Base-by-base conservation (phyloP, 1,140 invertebrate genomes). In the Drosophila nannoptera region DNA sequence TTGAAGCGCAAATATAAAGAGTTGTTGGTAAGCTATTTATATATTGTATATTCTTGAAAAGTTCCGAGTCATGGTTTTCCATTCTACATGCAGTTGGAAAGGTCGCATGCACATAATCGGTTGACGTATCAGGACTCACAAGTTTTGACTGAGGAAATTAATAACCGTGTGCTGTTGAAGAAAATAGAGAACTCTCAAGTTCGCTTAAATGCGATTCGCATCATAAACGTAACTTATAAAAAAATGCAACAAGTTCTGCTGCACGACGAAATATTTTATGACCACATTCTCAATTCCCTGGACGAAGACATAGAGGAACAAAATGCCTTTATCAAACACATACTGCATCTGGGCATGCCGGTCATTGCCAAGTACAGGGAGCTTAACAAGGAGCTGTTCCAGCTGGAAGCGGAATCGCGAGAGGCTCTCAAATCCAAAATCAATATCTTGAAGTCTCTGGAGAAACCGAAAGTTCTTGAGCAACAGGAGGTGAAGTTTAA, bases 181-280 rank as follows among this genome's bases (percentile, higher is more conserved):
- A 88, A 89, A 54, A 80, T 89, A 7, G 84, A 84, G 48, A 88
- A 88, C 53, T 89, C 88, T 0, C 73, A 87, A 58, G 78, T 88
- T 4, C 84, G 88, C 1, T 31, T 87, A 0, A 88, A 78, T 33
- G 88, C 88, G 5, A 88, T 88, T 9, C 84, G 72, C 31, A 86
- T 77, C 2, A 88, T 89, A 1, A 88, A 87, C 40, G 69, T 67
- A 0, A 78, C 88, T 0, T 89, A 89, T 54, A 87, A 78, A 12
- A 88, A 84, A 62, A 84, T 88, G 54, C 73, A 88, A 9, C 73
- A 88, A 53, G 73, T 88, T 4, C 60, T 89, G 0, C 35, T 71
- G 16, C 81, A 88, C 9, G 88, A 89, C 52, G 77, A 75, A 40
- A 84, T 87, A 14, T 89, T 88, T 31, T 89, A 88, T 55, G 87